These are phyloP conservation scores for Strix uralensis DNA, from an alignment of 2,113 vertebrate genomes.

Conservation along the genomic window DNA sequence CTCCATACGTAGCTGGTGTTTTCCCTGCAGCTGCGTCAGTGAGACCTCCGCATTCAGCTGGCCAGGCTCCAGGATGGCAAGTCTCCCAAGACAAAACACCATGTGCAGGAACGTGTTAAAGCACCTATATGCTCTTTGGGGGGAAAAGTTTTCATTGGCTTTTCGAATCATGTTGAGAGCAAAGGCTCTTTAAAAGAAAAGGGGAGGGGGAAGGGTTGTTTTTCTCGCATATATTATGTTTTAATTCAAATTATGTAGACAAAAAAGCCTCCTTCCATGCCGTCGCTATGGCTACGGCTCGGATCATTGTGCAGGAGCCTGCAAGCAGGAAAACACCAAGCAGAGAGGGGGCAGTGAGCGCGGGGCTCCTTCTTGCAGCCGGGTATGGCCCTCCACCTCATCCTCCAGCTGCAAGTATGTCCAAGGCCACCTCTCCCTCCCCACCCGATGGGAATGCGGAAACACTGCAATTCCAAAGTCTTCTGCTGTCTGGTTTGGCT, in stretches of 20 bases:
- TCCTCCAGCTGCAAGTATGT: background rate
- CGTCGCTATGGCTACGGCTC: background rate
- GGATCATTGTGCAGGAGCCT: background rate
- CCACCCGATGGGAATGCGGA: rapidly evolving
- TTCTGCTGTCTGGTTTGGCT: rapidly evolving
- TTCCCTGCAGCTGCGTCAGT: background rate
- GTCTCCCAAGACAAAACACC: background rate
- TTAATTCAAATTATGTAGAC: background rate
- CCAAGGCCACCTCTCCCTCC: background rate
- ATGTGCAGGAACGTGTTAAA: rapidly evolving
- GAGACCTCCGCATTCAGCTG: background rate
- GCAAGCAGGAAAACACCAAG: background rate
- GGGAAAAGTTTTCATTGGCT: background rate
- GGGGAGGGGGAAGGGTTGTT: background rate
- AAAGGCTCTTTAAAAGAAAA: background rate
- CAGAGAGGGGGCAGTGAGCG: background rate
- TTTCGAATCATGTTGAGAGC: background rate
- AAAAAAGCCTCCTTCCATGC: background rate
- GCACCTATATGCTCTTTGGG: rapidly evolving
- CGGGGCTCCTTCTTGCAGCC: background rate
- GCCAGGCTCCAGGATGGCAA: background rate
- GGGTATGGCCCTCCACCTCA: rapidly evolving
- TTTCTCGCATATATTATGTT: background rate
- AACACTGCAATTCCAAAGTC: background rate
- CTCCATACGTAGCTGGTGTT: background rate